Percentiles rank a stretch among this genome's conserved stretches.
These are phyloP conservation scores for Diglossa cyanea DNA, from an alignment of 2,797 vertebrate species.

Conservation along the genomic window DNA sequence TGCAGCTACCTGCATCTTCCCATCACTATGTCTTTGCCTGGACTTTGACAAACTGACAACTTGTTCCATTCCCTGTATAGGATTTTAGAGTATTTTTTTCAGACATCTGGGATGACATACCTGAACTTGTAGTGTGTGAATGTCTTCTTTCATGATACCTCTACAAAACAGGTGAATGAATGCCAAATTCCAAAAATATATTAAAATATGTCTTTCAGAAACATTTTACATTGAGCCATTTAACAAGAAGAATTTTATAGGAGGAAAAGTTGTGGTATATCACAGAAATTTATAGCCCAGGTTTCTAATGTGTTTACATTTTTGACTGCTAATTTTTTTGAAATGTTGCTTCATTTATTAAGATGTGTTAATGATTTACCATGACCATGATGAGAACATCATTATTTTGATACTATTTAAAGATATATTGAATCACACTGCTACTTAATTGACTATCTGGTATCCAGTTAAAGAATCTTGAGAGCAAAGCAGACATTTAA, in stretches of 20 bases:
- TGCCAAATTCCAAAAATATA: not conserved
- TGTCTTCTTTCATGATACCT: not conserved
- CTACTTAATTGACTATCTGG: not conserved
- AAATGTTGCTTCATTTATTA: not conserved
- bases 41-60: not conserved
- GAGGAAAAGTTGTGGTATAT: not conserved
- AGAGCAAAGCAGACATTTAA: not conserved
- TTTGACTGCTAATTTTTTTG: not conserved
- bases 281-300: not conserved
- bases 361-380: not conserved
- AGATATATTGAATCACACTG: not conserved
- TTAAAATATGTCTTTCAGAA: not conserved
- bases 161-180: not conserved
- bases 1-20: not conserved
- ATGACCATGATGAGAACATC: not conserved
- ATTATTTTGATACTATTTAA: not conserved
- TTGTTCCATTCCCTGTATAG: not conserved
- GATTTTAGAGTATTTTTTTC: not conserved
- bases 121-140: not conserved
- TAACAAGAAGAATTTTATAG: not conserved
- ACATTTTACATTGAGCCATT: not conserved
- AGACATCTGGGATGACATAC: not conserved
- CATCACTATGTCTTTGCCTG: not conserved
- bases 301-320: not conserved
- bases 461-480: not conserved